Conservation (phyloP, 2,888 invertebrate species). For the Camptogramma bilineatum region DNA sequence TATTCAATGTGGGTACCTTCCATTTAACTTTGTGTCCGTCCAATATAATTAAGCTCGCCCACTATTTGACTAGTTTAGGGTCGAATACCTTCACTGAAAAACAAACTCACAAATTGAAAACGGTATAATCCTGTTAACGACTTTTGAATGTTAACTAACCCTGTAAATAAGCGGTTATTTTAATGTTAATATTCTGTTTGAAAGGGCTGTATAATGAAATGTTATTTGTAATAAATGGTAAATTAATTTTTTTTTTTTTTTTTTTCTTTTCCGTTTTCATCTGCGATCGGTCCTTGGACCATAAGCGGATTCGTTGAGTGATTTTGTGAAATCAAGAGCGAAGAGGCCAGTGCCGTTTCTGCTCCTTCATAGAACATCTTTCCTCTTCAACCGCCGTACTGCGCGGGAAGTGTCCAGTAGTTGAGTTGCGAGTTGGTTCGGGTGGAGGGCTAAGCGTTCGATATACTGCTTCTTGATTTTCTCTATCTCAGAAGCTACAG, state of each 20-base stretch:
- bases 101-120: slow-evolving; percentile 56
- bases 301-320: too few species aligned
- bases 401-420: too few species aligned
- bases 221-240: slow-evolving; percentile 15
- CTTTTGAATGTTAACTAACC: slow-evolving; percentile 56
- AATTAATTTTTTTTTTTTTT: slow-evolving; percentile 6
- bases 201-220: slow-evolving; percentile 21
- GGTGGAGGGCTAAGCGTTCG: too few species aligned
- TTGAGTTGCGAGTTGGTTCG: too few species aligned
- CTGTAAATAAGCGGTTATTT: slow-evolving; percentile 43
- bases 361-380: too few species aligned
- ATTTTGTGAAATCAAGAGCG: too few species aligned
- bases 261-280: too few species aligned
- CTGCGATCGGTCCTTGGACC: too few species aligned
- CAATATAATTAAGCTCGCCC: slow-evolving; percentile 54
- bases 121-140: slow-evolving; percentile 54
- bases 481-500: too few species aligned
- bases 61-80: slow-evolving; percentile 58
- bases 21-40: slow-evolving; percentile 52
- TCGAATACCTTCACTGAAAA: slow-evolving; percentile 49
- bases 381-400: too few species aligned
- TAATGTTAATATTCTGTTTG: slow-evolving; percentile 37
- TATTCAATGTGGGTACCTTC: slow-evolving; percentile 30
- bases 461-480: too few species aligned
- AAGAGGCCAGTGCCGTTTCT: too few species aligned